Base-by-base conservation (phyloP, 2,888 invertebrate genomes). In the Hyppa rectilinea region DNA sequence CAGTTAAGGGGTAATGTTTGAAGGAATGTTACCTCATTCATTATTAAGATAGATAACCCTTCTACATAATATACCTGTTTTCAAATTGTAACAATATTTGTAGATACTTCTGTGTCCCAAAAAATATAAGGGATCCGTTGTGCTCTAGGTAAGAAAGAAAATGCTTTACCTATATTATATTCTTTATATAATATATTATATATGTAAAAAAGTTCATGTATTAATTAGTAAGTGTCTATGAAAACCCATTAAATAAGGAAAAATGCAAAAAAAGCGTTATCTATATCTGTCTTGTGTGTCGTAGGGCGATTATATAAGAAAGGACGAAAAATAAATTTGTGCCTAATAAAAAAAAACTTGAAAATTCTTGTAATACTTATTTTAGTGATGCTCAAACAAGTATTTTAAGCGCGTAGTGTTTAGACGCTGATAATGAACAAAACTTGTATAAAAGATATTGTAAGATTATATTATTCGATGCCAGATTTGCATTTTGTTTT, bases 101-200 rank as follows among this genome's bases (percentile, higher is more conserved):
- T 94, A 94, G 92, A 90, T 91, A 92, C 85, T 80, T 89, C 89
- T 90, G 93, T 95, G 95, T 95, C 95, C 95, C 95, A 90, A 85
- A 88, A 73, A 86, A 88, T 87, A 87, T 89, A 92, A 90, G 93
- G 91, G 93, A 92, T 94, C 93, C 92, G 92, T 93, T 95, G 94
- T 95, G 95, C 94, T 94, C 91, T 92, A 87, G 87, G 89, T 93
- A 92, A 94, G 91, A 91, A 92, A 94, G 89, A 93, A 95, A 95
- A 95, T 95, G 96, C 96, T 96, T 96, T 95, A 95, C 95, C 91
- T 93, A 95, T 92, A 94, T 92, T 95, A 94, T 96, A 96, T 96
- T 96, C 96, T 96, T 85, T 96, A 95, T 96, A 96, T 94, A 94
- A 95, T 95, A 96, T 94, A 94, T 94, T 88, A 86, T 96, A 95